These are phyloP conservation scores for Bos javanicus DNA, from an alignment of 2,113 vertebrate species.

Conservation along the genomic window DNA sequence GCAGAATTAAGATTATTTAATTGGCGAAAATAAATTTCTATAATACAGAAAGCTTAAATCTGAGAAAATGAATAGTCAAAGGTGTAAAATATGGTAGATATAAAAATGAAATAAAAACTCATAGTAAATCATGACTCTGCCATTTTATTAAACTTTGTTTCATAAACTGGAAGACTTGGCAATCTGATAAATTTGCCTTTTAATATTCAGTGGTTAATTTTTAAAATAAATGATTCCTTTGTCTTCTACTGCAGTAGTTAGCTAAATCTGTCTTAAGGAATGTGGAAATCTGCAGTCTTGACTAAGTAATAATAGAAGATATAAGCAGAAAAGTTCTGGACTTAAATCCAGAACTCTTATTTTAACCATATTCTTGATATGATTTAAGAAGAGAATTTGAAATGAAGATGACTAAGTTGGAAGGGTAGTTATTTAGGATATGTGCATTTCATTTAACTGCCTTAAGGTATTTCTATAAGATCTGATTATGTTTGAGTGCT, in stretches of 20 bases:
- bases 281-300: background rate
- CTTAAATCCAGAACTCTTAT: background rate
- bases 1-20: conserved; percentile 70
- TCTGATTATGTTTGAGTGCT: background rate
- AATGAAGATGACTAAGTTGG: background rate
- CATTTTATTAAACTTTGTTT: conserved; percentile 76
- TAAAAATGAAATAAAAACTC: conserved; percentile 71
- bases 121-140: conserved; percentile 75
- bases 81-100: conserved; percentile 67
- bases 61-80: conserved; percentile 33
- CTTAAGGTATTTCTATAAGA: background rate
- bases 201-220: conserved; percentile 77
- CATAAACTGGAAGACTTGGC: conserved; percentile 75
- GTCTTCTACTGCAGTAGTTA: conserved; percentile 42
- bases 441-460: background rate
- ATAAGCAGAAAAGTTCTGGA: background rate
- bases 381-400: background rate
- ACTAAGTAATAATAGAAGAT: background rate
- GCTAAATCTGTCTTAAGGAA: conserved; percentile 60
- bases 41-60: conserved; percentile 53
- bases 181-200: conserved; percentile 79
- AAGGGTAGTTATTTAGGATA: background rate
- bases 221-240: conserved; percentile 72
- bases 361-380: background rate
- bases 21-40: conserved; percentile 56